phyloP scores from a whole-genome alignment of 1,140 invertebrate species.

The Dreissena polymorpha region DNA sequence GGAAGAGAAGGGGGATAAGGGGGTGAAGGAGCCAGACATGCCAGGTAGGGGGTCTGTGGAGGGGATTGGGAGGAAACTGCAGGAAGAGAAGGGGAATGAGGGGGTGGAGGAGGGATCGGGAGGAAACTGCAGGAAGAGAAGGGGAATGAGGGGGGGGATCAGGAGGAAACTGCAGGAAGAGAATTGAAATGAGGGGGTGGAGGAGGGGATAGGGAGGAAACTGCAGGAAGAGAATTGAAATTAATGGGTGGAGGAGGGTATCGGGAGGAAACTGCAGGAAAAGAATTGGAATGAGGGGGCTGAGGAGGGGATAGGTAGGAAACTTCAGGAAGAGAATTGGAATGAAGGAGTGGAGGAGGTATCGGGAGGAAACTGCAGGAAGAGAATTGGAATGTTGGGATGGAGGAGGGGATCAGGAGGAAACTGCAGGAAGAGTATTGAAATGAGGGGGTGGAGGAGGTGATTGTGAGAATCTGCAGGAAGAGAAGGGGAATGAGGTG shows the following conservation, averaged over 20 bases:
- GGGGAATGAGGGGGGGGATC: neutral
- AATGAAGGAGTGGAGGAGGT: too few species aligned
- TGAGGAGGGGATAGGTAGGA: neutral
- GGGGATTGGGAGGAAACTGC: neutral
- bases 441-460: neutral
- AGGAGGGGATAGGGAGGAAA: neutral
- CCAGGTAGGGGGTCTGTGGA: neutral
- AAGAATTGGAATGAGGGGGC: neutral
- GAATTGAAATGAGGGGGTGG: neutral
- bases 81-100: neutral
- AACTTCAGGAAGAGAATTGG: neutral
- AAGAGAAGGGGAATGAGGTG: neutral
- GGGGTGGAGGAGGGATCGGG: neutral
- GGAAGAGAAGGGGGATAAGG: neutral
- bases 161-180: neutral
- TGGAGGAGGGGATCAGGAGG: neutral
- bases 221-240: neutral
- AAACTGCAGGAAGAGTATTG: neutral
- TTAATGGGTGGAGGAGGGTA: neutral
- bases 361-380: too few species aligned
- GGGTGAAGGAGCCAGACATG: constrained; percentile 15
- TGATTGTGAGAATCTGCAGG: too few species aligned
- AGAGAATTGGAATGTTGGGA: too few species aligned
- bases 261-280: neutral
- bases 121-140: neutral